These are phyloP conservation scores for Drosophila trapezifrons DNA, from an alignment of 1,140 invertebrate genomes.

Conservation along the genomic window DNA sequence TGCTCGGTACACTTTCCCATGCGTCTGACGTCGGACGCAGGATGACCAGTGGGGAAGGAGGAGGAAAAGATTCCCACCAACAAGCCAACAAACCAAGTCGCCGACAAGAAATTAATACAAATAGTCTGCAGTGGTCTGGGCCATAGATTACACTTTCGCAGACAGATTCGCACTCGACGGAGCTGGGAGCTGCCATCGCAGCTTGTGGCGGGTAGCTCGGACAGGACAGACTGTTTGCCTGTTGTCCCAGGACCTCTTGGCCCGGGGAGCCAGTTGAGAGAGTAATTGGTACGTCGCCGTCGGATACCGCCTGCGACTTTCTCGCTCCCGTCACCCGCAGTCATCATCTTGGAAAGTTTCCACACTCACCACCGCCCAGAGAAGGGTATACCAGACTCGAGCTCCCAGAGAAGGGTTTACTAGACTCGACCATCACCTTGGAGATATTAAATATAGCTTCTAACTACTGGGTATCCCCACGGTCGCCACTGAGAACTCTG, in stretches of 20 bases:
- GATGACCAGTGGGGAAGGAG: not conserved
- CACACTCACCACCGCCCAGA: not conserved
- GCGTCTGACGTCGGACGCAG: not conserved
- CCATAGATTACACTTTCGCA: conserved; percentile 78
- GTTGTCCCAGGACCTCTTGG: not conserved
- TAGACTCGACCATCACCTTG: too few relatives aligned
- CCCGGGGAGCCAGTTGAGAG: conserved; percentile 8
- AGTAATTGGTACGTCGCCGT: conserved; percentile 8
- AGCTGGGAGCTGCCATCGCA: too few relatives aligned
- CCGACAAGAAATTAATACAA: conserved; percentile 77
- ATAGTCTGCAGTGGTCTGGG: conserved; percentile 72
- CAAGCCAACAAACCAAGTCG: conserved; percentile 15
- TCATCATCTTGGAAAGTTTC: conserved; percentile 13
- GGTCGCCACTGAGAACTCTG: not conserved
- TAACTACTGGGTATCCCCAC: not conserved
- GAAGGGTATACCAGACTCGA: too few relatives aligned
- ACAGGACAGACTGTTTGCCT: not conserved
- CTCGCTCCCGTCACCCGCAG: conserved; percentile 2
- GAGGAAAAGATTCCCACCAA: conserved; percentile 1
- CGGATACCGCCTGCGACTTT: conserved; percentile 2
- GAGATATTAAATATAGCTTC: too few relatives aligned
- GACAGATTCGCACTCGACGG: conserved; percentile 66
- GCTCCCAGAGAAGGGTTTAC: too few relatives aligned
- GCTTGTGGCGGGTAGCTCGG: not conserved
- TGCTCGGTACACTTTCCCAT: conserved; percentile 1